phyloP scores from a whole-genome alignment of 2,113 vertebrate genomes.

The Pelecanoides urinatrix region DNA sequence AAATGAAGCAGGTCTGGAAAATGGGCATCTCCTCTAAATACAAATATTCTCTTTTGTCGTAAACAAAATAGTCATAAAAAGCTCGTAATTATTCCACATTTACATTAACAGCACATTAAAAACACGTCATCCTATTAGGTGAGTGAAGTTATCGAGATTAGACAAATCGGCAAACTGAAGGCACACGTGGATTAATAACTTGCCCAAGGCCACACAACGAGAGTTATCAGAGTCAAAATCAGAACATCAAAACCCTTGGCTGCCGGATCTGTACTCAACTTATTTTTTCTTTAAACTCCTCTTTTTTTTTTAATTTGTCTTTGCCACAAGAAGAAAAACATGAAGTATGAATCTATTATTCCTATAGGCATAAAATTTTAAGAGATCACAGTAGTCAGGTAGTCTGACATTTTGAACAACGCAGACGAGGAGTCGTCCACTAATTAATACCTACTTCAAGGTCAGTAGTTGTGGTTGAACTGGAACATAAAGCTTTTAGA shows the following conservation, averaged over 20 bases:
- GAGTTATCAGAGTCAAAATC: neutral
- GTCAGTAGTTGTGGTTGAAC: neutral
- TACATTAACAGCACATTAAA: neutral
- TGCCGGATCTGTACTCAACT: neutral
- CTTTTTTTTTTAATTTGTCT: neutral
- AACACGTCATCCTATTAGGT: neutral
- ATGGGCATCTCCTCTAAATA: neutral
- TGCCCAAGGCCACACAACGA: neutral
- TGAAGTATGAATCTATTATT: fast-evolving
- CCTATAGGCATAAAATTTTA: neutral
- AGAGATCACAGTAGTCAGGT: neutral
- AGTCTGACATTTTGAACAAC: fast-evolving
- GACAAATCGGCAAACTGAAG: neutral
- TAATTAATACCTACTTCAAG: neutral
- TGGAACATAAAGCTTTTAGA: neutral
- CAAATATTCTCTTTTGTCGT: neutral
- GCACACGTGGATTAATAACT: neutral
- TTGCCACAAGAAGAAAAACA: neutral
- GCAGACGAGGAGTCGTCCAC: fast-evolving
- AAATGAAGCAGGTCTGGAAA: neutral
- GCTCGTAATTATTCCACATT: neutral
- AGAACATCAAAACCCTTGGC: neutral
- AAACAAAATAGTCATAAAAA: neutral
- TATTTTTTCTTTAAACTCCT: neutral
- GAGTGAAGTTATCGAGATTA: fast-evolving